Conservation (phyloP, 2,113 vertebrate genomes). For the Bubo scandiacus region DNA sequence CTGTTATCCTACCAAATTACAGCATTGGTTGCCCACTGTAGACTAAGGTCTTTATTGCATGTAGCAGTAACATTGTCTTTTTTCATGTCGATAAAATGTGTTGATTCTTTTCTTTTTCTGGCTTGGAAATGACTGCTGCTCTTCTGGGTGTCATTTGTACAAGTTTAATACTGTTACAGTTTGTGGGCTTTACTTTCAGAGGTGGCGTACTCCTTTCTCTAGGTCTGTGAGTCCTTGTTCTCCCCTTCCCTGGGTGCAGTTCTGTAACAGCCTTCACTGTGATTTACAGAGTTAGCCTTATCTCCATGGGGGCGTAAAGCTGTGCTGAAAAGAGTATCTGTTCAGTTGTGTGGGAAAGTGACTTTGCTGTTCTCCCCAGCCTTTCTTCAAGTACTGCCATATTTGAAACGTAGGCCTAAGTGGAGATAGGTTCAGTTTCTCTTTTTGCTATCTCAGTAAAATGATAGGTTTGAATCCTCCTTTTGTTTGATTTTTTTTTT, state of each 20-base stretch:
- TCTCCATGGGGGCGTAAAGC: not conserved
- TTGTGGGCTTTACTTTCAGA: not conserved
- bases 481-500: accelerated
- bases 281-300: not conserved
- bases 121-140: not conserved
- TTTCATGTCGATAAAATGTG: not conserved
- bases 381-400: accelerated
- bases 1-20: not conserved
- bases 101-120: not conserved
- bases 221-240: not conserved
- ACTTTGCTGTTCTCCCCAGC: not conserved
- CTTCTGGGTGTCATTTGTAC: not conserved
- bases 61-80: not conserved
- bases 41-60: not conserved
- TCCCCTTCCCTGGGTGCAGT: not conserved
- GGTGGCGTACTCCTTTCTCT: not conserved
- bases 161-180: not conserved
- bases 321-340: not conserved
- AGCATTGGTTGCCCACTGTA: not conserved
- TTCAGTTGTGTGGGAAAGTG: not conserved
- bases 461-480: not conserved
- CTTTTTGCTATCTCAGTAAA: not conserved
- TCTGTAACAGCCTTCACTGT: not conserved
- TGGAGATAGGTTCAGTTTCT: not conserved
- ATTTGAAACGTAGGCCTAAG: not conserved